Base-by-base conservation (phyloP, 2,113 vertebrate species). In the Agapornis roseicollis region DNA sequence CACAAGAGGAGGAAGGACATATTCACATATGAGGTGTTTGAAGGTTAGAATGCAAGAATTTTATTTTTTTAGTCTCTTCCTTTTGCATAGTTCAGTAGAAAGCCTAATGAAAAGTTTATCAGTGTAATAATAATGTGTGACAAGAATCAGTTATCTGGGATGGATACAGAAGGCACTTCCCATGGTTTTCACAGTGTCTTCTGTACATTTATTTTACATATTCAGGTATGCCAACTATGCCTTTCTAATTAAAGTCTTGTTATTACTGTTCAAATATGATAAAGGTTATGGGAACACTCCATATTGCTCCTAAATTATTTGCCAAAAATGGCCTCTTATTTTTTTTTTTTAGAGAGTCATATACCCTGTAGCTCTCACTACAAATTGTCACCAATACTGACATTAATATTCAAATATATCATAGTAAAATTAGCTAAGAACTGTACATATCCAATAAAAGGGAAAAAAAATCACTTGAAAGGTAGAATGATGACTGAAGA, bases 301-400 rank as follows among this genome's bases (percentile, higher is more conserved):
- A 0, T 46, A 17, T n/a, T 69, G 4, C 61, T 93, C 1, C 0
- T 68, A 53, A 3, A 66, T 29, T 37, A 42, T 28, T 14, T 65
- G 13, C 8, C 65, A 58, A 66, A 42, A 22, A 4, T 58, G 33
- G 13, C 56, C 10, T 58, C 15, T 58, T 31, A 0, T 1, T 14
- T 85, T 73, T 58, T 4, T 29, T 58, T 49, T 5, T 29, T 39
- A 85, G 9, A 63, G 6, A 85, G 49, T 0, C 4, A 25, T 31
- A 13, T 39, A 7, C 6, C 87, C 6, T 46, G 7, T n/a, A 66
- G 25, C 8, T 86, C 8, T 83, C 31, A 73, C 3, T 13, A 41
- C 31, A 44, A 69, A 80, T 39, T 7, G 1, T 56, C 39, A 58
- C 13, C 7, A 41, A 7, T 15, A 53, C 6, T 63, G 25, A 49